These are phyloP conservation scores for Cynopterus sphinx DNA, from an alignment of 2,797 vertebrate species.

Conservation along the genomic window DNA sequence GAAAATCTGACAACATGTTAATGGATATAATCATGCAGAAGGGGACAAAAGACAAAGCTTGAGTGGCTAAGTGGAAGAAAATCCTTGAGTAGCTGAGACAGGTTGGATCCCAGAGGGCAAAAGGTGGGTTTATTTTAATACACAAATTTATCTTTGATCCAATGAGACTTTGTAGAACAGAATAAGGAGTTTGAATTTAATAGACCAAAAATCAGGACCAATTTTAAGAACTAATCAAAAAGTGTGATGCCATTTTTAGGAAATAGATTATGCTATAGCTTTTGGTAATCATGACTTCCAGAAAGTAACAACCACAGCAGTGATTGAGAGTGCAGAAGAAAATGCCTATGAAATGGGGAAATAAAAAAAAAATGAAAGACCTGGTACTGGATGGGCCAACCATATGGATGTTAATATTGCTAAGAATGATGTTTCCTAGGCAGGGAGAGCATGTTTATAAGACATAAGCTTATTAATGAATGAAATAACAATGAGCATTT, in stretches of 20 bases:
- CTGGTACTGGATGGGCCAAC: not conserved
- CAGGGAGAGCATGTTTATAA: not conserved
- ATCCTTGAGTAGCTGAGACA: not conserved
- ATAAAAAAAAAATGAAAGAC: not conserved
- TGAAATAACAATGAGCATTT: not conserved
- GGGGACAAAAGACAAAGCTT: not conserved
- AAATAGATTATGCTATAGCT: not conserved
- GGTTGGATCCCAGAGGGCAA: not conserved
- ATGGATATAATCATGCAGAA: not conserved
- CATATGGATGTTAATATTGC: no score
- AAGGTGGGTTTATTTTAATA: not conserved
- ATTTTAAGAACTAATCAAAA: not conserved
- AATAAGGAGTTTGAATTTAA: slow-evolving; percentile 18
- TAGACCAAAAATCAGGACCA: not conserved
- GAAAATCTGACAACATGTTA: not conserved
- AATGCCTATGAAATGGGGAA: not conserved
- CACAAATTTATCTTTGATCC: not conserved
- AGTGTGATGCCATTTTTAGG: not conserved
- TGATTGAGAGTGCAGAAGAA: not conserved
- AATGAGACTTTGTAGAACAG: not conserved
- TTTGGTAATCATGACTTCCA: not conserved
- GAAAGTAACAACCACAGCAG: not conserved
- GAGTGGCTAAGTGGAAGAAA: not conserved
- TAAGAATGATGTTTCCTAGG: not conserved
- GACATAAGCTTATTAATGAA: not conserved